Conservation (phyloP, 2,888 invertebrate species). For the Eremobia ochroleuca region DNA sequence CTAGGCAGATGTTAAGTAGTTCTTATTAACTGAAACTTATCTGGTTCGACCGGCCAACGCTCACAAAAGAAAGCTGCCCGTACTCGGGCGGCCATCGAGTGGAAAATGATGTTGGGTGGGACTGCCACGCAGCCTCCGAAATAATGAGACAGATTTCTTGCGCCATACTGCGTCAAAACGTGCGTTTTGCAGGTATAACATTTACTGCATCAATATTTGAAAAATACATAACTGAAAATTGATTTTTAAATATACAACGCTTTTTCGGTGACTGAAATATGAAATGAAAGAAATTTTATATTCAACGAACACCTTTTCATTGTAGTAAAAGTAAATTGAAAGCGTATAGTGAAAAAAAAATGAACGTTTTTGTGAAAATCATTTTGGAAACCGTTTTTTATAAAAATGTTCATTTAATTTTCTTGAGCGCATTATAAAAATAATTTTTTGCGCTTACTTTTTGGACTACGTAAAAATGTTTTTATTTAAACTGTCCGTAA, state of each 20-base stretch:
- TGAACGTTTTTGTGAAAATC: neutral
- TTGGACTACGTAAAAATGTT: neutral
- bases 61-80: too few relatives aligned
- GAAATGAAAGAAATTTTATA: neutral
- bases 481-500: neutral
- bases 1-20: too few relatives aligned
- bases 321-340: constrained; percentile 12
- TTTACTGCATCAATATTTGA: neutral
- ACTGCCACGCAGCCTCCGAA: too few relatives aligned
- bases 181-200: neutral
- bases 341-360: neutral
- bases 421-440: constrained; percentile 7
- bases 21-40: too few relatives aligned
- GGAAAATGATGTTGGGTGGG: too few relatives aligned
- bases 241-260: too few relatives aligned
- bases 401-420: constrained; percentile 33
- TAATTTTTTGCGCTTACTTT: neutral
- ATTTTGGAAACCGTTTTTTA: constrained; percentile 1
- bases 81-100: too few relatives aligned
- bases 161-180: too few relatives aligned
- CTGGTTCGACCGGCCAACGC: too few relatives aligned
- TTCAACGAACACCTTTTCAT: constrained; percentile 3
- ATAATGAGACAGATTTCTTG: too few relatives aligned
- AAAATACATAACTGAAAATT: neutral
- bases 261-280: constrained; percentile 9